These are phyloP conservation scores for Drosophila neutralis DNA, from an alignment of 2,888 invertebrate genomes.

Conservation along the genomic window DNA sequence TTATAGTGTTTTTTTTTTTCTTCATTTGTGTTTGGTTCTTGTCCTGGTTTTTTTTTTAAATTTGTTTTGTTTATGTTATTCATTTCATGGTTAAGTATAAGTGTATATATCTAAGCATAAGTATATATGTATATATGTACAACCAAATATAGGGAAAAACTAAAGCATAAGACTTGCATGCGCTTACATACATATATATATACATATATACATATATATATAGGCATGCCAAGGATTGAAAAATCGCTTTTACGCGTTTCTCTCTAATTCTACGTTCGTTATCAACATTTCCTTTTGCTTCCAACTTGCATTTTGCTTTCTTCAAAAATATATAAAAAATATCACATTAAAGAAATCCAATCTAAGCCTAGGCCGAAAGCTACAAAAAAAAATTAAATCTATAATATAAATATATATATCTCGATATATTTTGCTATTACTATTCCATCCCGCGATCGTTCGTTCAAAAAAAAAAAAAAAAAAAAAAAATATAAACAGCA, in stretches of 20 bases:
- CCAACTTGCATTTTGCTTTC: conserved; percentile 46
- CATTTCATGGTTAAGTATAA: conserved; percentile 56
- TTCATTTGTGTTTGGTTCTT: conserved; percentile 25
- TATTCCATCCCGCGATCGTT: conserved; percentile 21
- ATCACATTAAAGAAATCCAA: conserved; percentile 76
- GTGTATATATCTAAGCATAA: conserved; percentile 16
- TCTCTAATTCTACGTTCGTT: conserved; percentile 14
- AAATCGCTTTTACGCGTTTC: neutral
- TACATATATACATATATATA: neutral
- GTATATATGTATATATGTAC: conserved; percentile 12
- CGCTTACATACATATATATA: neutral
- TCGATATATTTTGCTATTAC: conserved; percentile 2
- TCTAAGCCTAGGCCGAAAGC: conserved; percentile 26
- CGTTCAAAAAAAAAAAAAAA: conserved; percentile 1
- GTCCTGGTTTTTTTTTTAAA: conserved; percentile 19
- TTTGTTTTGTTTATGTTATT: conserved; percentile 17
- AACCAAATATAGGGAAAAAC: neutral
- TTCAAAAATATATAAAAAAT: conserved; percentile 68
- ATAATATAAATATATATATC: neutral
- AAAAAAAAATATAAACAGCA: neutral
- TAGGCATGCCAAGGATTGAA: neutral
- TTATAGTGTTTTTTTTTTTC: conserved; percentile 26
- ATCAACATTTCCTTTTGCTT: conserved; percentile 33
- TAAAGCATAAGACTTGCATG: neutral
- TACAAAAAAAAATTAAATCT: neutral